phyloP scores from a whole-genome alignment of 2,888 invertebrate species.

The Chrysodeixis includens region DNA sequence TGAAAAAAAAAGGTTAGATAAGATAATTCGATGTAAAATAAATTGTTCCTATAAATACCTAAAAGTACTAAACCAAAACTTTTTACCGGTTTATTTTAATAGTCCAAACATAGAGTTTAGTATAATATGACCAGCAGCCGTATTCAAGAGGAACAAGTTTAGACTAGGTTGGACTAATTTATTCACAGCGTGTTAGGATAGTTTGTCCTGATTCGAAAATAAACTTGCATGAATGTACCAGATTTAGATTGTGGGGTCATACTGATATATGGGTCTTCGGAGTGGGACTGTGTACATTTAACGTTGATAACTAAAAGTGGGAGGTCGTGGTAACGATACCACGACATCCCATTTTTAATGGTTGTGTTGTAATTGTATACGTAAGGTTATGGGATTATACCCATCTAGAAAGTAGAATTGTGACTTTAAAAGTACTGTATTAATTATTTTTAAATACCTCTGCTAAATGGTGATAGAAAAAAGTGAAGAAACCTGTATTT shows the following conservation, averaged over 20 bases:
- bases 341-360: no score
- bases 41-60: neutral
- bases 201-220: constrained; percentile 6
- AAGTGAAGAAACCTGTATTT: no score
- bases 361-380: no score
- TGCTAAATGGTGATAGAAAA: no score
- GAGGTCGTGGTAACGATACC: no score
- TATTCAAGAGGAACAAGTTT: neutral
- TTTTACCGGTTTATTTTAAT: constrained; percentile 2
- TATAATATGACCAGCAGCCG: neutral
- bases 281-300: neutral
- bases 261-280: neutral
- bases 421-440: no score
- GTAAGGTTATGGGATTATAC: no score
- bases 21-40: no score
- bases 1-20: no score
- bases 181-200: constrained; percentile 5
- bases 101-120: neutral
- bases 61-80: neutral
- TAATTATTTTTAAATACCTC: no score
- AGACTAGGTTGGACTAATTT: constrained; percentile 6
- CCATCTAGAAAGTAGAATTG: no score
- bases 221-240: neutral
- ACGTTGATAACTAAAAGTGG: neutral
- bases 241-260: neutral